Base-by-base conservation (phyloP, 2,113 vertebrate genomes). In the Hemibagrus wyckioides region DNA sequence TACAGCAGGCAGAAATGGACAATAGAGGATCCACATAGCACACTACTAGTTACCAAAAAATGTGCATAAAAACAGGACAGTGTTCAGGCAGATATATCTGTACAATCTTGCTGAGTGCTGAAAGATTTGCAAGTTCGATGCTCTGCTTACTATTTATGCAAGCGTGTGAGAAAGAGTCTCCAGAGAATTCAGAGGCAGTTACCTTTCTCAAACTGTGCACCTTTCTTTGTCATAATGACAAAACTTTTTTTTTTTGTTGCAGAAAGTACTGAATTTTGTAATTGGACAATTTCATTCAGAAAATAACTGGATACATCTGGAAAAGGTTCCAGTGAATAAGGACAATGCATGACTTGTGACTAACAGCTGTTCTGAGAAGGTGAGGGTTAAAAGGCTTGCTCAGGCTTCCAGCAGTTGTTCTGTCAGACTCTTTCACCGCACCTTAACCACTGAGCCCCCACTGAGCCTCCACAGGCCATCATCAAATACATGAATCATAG, bases 91-190 rank as follows among this genome's bases (percentile, higher is more conserved):
- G 28, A 65, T 61, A 67, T 54, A n/a, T n/a, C 76, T 28, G 28
- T 17, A 73, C 52, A 44, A 39, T 30, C 44, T 56, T 56, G 50
- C 9, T 36, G 48, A 54, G 52, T 8, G 14, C 36, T 61, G 71
- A n/a, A 77, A 63, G 56, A 65, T 59, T 50, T 48, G 36, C 7
- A 9, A 30, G 39, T 30, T 33, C 8, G 54, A 33, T 25, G 71
- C 15, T 44, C 50, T 59, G 33, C 52, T 79, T 33, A 79, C 71
- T 77, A 77, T 77, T 85, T 41, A 85, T 44, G 54, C 54, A 56
- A 39, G 50, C 21, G 11, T 57, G 10, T 33, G 41, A 77, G 41
- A 19, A 86, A 44, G 9, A 75, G 52, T 30, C n/a, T 80, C 21
- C 50, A 10, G 17, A 21, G 52, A 23, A 80, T 80, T 79, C 48